Percentiles rank a stretch among this genome's conserved stretches.
Evolutionary conservation across 2,113 vertebrate species (phyloP).

Genomic region (Passer domesticus): DNA sequence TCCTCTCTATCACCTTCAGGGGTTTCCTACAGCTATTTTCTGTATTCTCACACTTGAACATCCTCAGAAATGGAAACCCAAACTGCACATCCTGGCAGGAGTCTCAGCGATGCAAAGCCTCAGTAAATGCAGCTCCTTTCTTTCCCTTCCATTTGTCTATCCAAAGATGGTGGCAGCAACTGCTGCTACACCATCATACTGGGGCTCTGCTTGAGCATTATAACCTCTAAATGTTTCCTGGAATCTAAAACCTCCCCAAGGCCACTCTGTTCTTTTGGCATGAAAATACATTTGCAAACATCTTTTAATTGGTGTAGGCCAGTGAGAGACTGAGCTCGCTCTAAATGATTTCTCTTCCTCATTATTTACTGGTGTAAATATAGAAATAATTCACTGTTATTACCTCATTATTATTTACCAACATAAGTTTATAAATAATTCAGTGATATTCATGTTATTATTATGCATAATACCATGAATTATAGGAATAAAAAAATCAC

Average conservation of each 20-base stretch:
- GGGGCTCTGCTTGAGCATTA: not conserved
- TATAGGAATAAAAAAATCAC: conserved; percentile 29
- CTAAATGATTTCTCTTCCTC: conserved; percentile 1
- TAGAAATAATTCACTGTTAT: conserved; percentile 45
- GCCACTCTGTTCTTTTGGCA: not conserved
- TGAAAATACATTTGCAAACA: not conserved
- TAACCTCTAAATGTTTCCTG: not conserved
- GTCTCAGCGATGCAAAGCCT: not conserved
- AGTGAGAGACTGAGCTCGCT: not conserved
- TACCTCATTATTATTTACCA: conserved; percentile 55
- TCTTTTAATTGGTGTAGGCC: not conserved
- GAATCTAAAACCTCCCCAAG: not conserved
- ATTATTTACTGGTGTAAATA: conserved; percentile 55
- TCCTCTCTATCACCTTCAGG: not conserved
- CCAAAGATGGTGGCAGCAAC: not conserved
- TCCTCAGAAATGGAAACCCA: not conserved
- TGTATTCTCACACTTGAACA: not conserved
- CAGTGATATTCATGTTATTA: conserved; percentile 2
- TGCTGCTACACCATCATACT: not conserved
- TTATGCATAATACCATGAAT: conserved; percentile 34
- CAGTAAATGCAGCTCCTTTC: not conserved
- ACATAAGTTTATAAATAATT: conserved; percentile 57
- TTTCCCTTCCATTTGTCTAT: not conserved
- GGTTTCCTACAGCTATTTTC: not conserved
- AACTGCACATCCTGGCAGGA: not conserved